These are phyloP conservation scores for Cacatua alba DNA, from an alignment of 2,113 vertebrate species.

Conservation along the genomic window DNA sequence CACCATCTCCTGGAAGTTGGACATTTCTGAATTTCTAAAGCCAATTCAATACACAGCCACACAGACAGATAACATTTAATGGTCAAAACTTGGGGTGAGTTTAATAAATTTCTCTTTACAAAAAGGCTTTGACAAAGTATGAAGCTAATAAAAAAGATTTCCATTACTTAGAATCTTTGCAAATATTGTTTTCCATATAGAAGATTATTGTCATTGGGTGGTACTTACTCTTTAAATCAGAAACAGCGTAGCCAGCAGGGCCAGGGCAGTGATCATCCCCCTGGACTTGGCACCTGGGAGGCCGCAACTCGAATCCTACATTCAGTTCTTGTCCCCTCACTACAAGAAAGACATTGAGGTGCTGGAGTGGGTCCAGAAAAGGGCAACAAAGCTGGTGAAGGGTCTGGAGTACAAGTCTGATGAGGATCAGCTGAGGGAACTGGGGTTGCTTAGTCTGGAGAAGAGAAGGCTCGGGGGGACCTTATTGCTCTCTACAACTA, in stretches of 20 bases:
- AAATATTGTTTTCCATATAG: background rate
- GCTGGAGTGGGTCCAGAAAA: background rate
- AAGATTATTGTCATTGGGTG: background rate
- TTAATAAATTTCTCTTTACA: background rate
- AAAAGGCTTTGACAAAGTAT: background rate
- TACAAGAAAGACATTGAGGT: background rate
- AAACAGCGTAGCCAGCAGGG: background rate
- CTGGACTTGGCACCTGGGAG: background rate
- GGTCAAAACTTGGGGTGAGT: background rate
- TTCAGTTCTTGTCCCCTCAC: background rate
- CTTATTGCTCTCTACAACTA: background rate
- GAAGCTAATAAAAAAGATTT: background rate
- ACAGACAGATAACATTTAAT: background rate
- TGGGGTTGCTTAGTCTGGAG: background rate
- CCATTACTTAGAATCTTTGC: background rate
- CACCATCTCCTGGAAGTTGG: slow-evolving; percentile 66
- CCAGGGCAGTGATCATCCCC: background rate
- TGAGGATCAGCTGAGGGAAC: background rate
- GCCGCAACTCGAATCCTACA: accelerated
- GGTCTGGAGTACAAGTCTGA: background rate
- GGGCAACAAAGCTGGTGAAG: background rate
- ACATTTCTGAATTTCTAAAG: background rate
- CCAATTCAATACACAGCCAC: background rate
- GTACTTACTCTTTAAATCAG: background rate
- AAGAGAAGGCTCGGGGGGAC: background rate